These are phyloP conservation scores for Tamandua tetradactyla DNA, from an alignment of 2,797 vertebrate genomes.

Conservation along the genomic window DNA sequence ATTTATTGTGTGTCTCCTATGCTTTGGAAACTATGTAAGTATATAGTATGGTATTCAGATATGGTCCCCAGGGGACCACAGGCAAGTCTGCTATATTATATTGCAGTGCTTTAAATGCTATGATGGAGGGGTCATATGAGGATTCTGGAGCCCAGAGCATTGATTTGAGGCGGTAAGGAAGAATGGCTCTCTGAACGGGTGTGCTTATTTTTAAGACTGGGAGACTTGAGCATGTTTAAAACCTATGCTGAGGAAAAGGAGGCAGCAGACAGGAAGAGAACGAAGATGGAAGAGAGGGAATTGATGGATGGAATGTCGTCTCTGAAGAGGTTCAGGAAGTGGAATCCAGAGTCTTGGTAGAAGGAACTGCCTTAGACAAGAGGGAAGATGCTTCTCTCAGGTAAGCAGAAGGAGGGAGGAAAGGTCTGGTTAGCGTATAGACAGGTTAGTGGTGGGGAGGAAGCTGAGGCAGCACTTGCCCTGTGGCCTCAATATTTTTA, in stretches of 20 bases:
- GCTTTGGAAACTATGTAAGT: background rate
- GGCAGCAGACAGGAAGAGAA: background rate
- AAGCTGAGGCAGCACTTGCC: background rate
- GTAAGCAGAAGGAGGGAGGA: background rate
- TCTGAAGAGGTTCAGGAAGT: background rate
- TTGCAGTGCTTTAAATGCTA: background rate
- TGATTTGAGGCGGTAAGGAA: background rate
- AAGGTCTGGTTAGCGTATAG: background rate
- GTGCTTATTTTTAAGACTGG: background rate
- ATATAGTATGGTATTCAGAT: background rate
- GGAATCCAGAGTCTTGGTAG: background rate
- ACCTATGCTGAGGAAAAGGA: background rate
- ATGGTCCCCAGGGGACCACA: background rate
- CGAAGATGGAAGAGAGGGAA: background rate
- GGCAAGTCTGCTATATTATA: background rate
- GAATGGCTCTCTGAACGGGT: background rate
- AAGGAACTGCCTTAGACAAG: background rate
- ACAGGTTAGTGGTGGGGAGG: background rate
- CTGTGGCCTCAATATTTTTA: background rate
- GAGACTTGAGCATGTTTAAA: background rate
- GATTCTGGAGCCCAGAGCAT: background rate
- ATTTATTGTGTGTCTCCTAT: background rate
- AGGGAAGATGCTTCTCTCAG: background rate
- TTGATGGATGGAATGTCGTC: background rate
- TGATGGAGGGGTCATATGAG: background rate